Percentiles rank a stretch among this genome's conserved stretches.
These are phyloP conservation scores for Crematogaster levior DNA, from an alignment of 2,888 invertebrate genomes.

Conservation along the genomic window DNA sequence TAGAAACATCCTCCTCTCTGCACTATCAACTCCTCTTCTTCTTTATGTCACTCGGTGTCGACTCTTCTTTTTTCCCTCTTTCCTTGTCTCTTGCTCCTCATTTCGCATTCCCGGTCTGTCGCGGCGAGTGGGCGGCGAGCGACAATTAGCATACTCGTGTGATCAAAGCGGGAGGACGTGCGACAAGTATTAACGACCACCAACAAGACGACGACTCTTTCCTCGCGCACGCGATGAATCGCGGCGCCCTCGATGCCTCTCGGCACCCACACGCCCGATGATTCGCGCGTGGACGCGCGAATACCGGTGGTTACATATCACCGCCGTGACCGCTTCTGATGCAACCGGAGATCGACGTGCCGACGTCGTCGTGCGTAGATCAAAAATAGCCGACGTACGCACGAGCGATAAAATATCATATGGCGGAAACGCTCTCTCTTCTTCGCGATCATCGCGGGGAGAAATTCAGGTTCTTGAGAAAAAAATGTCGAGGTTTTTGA, in stretches of 20 bases:
- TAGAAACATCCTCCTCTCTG: background rate
- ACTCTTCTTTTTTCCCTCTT: conserved; percentile 30
- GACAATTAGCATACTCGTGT: conserved; percentile 77
- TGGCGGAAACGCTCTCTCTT: conserved; percentile 19
- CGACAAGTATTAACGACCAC: conserved; percentile 75
- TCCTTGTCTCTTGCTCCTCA: background rate
- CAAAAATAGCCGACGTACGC: conserved; percentile 39
- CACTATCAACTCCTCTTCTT: background rate
- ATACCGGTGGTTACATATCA: conserved; percentile 20
- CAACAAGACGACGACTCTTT: conserved; percentile 70
- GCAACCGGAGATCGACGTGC: conserved; percentile 38
- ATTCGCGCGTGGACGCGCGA: conserved; percentile 29
- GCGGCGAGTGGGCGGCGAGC: conserved; percentile 70
- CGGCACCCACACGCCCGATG: conserved; percentile 61
- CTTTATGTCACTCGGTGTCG: background rate
- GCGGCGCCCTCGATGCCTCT: conserved; percentile 67
- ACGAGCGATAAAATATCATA: conserved; percentile 12
- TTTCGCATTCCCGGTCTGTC: conserved; percentile 14
- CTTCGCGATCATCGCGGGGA: background rate
- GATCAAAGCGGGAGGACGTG: conserved; percentile 75
- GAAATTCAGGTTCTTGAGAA: background rate
- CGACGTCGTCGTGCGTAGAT: conserved; percentile 21
- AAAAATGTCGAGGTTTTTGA: background rate
- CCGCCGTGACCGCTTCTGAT: conserved; percentile 18
- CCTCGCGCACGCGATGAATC: conserved; percentile 70